Evolutionary conservation across 1,140 invertebrate species (phyloP).

Genomic region (Delia radicum): DNA sequence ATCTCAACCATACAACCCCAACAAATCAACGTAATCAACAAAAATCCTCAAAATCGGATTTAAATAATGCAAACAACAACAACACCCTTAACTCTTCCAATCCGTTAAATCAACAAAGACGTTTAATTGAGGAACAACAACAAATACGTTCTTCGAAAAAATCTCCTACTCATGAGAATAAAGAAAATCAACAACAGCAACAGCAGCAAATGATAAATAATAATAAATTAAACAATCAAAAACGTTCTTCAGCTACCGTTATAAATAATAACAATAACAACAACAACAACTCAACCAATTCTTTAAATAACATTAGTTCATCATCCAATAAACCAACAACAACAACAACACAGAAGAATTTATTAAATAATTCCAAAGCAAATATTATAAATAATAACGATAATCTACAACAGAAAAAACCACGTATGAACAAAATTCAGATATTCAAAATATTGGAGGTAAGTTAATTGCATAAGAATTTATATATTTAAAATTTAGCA

Average conservation of each 20-base stretch:
- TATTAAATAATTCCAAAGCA: conserved; percentile 8
- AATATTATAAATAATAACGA: background rate
- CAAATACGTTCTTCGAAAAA: conserved; percentile 37
- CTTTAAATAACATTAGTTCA: background rate
- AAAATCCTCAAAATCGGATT: background rate
- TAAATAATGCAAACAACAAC: background rate
- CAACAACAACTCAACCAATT: background rate
- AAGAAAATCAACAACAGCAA: conserved; percentile 31
- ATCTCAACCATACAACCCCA: background rate
- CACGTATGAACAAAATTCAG: background rate
- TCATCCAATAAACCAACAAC: background rate
- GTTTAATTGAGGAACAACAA: background rate
- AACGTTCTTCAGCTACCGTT: background rate
- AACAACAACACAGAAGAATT: background rate
- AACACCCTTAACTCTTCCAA: too few species aligned
- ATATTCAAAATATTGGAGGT: background rate
- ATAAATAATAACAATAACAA: background rate
- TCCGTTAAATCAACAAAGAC: too few species aligned
- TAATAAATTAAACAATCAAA: conserved; percentile 3
- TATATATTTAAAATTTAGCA: too few species aligned
- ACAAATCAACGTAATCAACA: background rate
- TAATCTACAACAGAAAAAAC: background rate
- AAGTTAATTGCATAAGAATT: background rate
- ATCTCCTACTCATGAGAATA: conserved; percentile 48
- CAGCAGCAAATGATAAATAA: background rate